Evolutionary conservation across 2,113 vertebrate species (phyloP).

Genomic region (Cheilinus undulatus): DNA sequence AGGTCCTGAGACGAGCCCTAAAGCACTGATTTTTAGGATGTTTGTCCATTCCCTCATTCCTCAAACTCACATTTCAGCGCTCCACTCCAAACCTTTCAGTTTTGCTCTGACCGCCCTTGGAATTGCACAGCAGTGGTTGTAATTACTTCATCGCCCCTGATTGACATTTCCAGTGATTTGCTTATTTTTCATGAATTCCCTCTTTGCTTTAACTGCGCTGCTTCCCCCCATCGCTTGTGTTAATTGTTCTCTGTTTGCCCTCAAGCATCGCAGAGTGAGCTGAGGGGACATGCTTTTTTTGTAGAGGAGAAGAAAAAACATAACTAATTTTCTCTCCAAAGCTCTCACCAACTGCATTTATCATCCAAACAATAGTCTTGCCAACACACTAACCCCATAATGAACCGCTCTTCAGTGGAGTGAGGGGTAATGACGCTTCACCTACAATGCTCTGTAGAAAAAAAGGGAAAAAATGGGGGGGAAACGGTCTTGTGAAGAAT

Average conservation of each 20-base stretch:
- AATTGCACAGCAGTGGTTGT: slow-evolving; percentile 63
- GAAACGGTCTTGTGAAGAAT: slow-evolving; percentile 71
- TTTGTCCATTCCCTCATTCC: slow-evolving; percentile 64
- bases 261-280: slow-evolving; percentile 80
- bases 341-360: slow-evolving; percentile 91
- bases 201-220: slow-evolving; percentile 73
- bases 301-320: slow-evolving; percentile 75
- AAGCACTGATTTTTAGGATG: slow-evolving; percentile 60
- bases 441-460: slow-evolving; percentile 90
- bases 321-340: slow-evolving; percentile 89
- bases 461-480: slow-evolving; percentile 58
- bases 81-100: slow-evolving; percentile 61
- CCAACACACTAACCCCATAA: slow-evolving; percentile 98
- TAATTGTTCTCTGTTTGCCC: slow-evolving; percentile 81
- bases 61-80: slow-evolving; percentile 61
- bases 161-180: slow-evolving; percentile 82
- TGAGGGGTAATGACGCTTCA: slow-evolving; percentile 99
- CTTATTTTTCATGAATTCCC: slow-evolving; percentile 80
- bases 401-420: slow-evolving; percentile 96
- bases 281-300: slow-evolving; percentile 89
- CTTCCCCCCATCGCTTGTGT: slow-evolving; percentile 70
- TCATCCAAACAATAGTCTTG: slow-evolving; percentile 99
- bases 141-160: slow-evolving; percentile 76
- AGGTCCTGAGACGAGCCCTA: slow-evolving; percentile 41
- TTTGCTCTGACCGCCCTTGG: slow-evolving; percentile 67